Conservation (phyloP, 2,797 vertebrate genomes). For the Carduelis carduelis region DNA sequence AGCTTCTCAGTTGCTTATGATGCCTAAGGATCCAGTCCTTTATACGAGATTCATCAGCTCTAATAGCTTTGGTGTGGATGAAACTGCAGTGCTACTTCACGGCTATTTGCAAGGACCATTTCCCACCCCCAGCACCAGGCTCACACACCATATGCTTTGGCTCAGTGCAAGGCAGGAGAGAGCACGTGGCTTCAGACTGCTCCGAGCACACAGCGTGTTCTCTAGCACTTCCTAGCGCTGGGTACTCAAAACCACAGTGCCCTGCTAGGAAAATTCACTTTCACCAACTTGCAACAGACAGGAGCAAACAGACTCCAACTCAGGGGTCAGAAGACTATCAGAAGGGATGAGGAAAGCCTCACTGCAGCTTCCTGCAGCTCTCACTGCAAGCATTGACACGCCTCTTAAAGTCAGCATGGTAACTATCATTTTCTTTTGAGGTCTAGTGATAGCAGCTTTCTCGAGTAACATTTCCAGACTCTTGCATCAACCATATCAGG, state of each 20-base stretch:
- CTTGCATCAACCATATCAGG: neutral
- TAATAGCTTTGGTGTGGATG: neutral
- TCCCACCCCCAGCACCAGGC: neutral
- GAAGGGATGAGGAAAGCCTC: neutral
- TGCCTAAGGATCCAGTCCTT: neutral
- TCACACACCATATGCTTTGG: neutral
- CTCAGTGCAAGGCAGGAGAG: neutral
- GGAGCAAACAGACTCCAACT: neutral
- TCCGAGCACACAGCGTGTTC: neutral
- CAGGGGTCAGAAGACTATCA: neutral
- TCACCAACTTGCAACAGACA: neutral
- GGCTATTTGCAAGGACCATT: neutral
- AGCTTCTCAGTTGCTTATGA: neutral
- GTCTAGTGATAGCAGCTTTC: conserved; percentile 22
- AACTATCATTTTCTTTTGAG: conserved; percentile 38
- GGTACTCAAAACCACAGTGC: neutral
- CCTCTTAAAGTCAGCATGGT: neutral
- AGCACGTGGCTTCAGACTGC: neutral
- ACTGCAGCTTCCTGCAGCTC: conserved; percentile 42
- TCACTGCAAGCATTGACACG: neutral
- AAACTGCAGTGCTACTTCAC: neutral
- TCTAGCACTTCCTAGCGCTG: neutral
- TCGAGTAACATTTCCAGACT: neutral
- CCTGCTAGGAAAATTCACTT: neutral
- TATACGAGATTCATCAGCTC: neutral